phyloP scores from a whole-genome alignment of 2,797 vertebrate genomes.

The Sarcophilus harrisii region DNA sequence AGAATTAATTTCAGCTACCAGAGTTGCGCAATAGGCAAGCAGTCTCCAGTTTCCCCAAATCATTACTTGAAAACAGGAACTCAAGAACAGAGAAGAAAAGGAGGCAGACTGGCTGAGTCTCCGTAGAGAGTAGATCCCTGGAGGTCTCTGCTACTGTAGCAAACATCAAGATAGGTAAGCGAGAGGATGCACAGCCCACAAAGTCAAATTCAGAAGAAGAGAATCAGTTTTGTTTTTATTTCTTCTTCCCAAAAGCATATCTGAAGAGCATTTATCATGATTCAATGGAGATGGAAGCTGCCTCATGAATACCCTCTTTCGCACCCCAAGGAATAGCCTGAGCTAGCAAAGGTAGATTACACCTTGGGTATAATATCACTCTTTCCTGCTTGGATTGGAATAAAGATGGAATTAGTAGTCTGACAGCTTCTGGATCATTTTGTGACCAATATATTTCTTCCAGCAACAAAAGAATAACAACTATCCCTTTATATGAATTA shows the following conservation, averaged over 20 bases:
- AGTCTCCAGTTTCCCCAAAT: slow-evolving; percentile 59
- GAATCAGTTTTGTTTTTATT: neutral
- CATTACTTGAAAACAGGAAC: slow-evolving; percentile 67
- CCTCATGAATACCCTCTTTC: neutral
- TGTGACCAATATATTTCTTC: neutral
- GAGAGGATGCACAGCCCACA: slow-evolving; percentile 41
- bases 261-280: slow-evolving; percentile 10
- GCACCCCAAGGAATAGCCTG: neutral
- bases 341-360: neutral
- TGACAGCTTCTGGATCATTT: neutral
- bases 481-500: neutral
- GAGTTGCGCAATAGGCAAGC: slow-evolving; percentile 66
- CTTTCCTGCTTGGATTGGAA: neutral
- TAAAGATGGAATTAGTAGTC: neutral
- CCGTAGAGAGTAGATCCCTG: slow-evolving; percentile 58
- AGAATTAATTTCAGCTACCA: slow-evolving; percentile 74
- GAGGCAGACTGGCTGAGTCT: slow-evolving; percentile 64
- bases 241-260: neutral
- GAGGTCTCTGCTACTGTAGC: slow-evolving; percentile 67
- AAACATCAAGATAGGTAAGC: slow-evolving; percentile 65
- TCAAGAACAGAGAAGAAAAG: slow-evolving; percentile 69
- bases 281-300: slow-evolving; percentile 24
- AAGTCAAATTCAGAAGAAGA: slow-evolving; percentile 56
- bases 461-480: neutral
- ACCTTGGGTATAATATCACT: neutral